These are phyloP conservation scores for Drosophila nikananu DNA, from an alignment of 1,140 invertebrate genomes.

Conservation along the genomic window DNA sequence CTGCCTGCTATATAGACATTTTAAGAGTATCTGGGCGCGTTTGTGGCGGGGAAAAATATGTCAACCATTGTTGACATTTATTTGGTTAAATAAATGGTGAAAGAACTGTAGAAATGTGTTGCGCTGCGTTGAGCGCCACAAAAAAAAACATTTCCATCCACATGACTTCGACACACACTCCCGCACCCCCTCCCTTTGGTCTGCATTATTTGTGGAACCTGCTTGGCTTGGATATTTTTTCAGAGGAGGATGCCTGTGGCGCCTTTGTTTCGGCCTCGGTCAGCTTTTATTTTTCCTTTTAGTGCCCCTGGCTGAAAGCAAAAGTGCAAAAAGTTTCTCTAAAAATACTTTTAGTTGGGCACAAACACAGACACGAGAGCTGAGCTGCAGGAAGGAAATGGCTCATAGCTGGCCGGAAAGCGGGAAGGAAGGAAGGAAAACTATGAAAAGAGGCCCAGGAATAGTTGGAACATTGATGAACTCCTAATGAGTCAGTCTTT, in stretches of 20 bases:
- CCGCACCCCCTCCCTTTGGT: background rate
- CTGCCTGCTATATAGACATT: background rate
- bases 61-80: constrained; percentile 48
- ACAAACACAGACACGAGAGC: background rate
- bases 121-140: background rate
- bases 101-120: constrained; percentile 24
- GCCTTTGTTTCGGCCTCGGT: constrained; percentile 44
- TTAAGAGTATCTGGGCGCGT: constrained; percentile 4
- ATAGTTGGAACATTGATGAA: constrained; percentile 38
- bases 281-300: constrained; percentile 32
- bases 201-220: constrained; percentile 34
- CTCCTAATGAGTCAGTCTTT: constrained; percentile 42
- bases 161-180: constrained; percentile 1
- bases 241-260: constrained; percentile 27
- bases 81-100: constrained; percentile 41
- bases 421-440: constrained; percentile 14
- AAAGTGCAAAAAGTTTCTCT: constrained; percentile 58
- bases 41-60: constrained; percentile 21
- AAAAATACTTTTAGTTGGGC: constrained; percentile 28
- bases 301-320: constrained; percentile 51
- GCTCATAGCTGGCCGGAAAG: constrained; percentile 22
- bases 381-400: constrained; percentile 36
- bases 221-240: constrained; percentile 16
- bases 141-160: constrained; percentile 22
- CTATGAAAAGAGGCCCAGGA: background rate